Base-by-base conservation (phyloP, 2,113 vertebrate genomes). In the Pleuronectes platessa region DNA sequence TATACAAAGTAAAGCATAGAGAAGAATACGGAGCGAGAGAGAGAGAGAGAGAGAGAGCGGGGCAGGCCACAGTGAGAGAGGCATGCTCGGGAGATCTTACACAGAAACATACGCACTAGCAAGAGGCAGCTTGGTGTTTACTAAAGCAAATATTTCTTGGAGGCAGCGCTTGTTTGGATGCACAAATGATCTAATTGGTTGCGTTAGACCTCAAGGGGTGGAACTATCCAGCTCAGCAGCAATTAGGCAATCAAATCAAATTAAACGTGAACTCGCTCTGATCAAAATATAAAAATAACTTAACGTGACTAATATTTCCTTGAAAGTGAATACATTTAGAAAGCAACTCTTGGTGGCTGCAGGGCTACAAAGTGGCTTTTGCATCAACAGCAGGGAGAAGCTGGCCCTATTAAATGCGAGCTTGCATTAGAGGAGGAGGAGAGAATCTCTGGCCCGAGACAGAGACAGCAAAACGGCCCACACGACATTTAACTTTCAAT, bases 131-230 rank as follows among this genome's bases (percentile, higher is more conserved):
- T 13, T 61, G 64, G 54, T 58, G 66, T 70, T 78, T 71, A 54
- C 61, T 54, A 65, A 77, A 64, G 61, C 65, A 72, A 78, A 74
- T 75, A 66, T 73, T 62, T 84, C 75, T 63, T 7, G 21, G 45
- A 65, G 70, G 53, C 63, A 69, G 60, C 8, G 54, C 72, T n/a
- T n/a, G 51, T 54, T 20, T 62, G 27, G 35, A 79, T 68, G 24
- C 51, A 20, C 51, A 42, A 66, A 76, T 23, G 0, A 65, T 60
- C 56, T 67, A 65, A 76, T 72, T 75, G 42, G 54, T 55, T 54
- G 54, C 68, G 31, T 73, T 18, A 68, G 27, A 71, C 27, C 55
- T 63, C 47, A 68, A 73, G 31, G 47, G 23, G 18, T 11, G 6
- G 55, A 70, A 23, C 21, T 11, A 8, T 24, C 9, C 14, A 24